Percentiles rank a stretch among this genome's conserved stretches.
phyloP scores from a whole-genome alignment of 2,888 invertebrate species.

The Rotaria sp. region DNA sequence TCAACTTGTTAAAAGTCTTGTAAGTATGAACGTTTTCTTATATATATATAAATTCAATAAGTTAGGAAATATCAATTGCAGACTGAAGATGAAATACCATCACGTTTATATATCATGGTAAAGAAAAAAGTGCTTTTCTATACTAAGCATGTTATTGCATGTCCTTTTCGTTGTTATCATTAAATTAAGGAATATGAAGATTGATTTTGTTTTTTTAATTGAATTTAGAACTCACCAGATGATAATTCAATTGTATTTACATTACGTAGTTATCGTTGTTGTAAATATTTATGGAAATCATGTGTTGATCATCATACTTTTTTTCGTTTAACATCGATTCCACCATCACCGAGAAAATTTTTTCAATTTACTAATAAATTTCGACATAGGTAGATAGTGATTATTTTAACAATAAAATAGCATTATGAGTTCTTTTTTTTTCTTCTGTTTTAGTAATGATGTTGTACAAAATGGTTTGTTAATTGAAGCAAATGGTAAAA shows the following conservation, averaged over 20 bases:
- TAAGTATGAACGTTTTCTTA: not conserved
- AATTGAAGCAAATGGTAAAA: not conserved
- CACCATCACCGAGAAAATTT: not conserved
- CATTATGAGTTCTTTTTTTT: not conserved
- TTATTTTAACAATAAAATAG: not conserved
- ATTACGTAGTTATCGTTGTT: constrained; percentile 3
- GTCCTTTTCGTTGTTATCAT: not conserved
- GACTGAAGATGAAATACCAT: not conserved
- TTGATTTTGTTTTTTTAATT: not conserved
- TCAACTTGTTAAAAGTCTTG: constrained; percentile 23
- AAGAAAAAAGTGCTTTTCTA: not conserved
- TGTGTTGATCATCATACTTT: constrained; percentile 33
- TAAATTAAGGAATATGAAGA: not conserved
- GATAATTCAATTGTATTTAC: constrained; percentile 18
- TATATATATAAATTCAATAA: not conserved
- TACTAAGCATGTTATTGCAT: not conserved
- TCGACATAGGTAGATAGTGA: not conserved
- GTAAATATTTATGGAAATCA: constrained; percentile 31
- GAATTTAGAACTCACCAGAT: not conserved
- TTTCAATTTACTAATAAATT: constrained; percentile 29
- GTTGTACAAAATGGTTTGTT: not conserved
- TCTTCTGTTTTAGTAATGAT: not conserved
- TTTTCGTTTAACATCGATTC: constrained; percentile 1
- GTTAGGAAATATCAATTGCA: not conserved
- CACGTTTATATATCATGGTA: not conserved